A percentile compares a stretch with the other conserved stretches of the same genome.
These are phyloP conservation scores for Mantis religiosa DNA, from an alignment of 2,888 invertebrate species.

Conservation along the genomic window DNA sequence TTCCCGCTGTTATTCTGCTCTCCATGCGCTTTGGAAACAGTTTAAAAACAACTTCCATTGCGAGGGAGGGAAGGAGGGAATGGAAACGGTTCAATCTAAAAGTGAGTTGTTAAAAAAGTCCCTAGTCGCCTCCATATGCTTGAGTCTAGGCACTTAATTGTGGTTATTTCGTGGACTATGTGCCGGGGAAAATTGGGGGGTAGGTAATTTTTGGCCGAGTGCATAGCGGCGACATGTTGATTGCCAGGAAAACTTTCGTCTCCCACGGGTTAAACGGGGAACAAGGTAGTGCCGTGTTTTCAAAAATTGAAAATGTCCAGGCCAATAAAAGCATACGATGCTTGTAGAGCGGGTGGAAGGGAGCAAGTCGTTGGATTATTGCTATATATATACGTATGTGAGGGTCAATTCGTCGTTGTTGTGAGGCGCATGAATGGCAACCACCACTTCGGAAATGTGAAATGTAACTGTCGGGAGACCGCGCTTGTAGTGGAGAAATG, in stretches of 20 bases:
- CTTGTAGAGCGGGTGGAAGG: neutral
- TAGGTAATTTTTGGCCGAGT: neutral
- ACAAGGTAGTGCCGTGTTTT: slow-evolving; percentile 27
- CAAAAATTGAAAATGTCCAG: slow-evolving; percentile 30
- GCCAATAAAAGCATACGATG: slow-evolving; percentile 25
- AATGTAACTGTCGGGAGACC: neutral
- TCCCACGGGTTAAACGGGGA: slow-evolving; percentile 22
- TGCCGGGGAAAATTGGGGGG: neutral
- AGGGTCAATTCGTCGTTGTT: neutral
- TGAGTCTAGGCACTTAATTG: neutral
- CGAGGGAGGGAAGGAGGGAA: too few relatives aligned
- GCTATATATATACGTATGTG: neutral
- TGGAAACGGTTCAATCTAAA: neutral
- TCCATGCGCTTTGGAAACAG: neutral
- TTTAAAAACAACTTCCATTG: neutral
- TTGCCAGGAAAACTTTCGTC: slow-evolving; percentile 3
- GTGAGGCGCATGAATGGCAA: neutral
- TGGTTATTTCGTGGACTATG: neutral
- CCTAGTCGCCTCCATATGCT: neutral
- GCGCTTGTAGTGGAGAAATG: neutral
- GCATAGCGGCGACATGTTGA: neutral
- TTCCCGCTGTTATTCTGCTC: neutral
- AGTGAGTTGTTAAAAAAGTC: neutral
- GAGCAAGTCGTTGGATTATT: neutral
- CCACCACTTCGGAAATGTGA: neutral